Evolutionary conservation across 92 coral and sea anemone species (phyloP), one percentile per base, ranked within the genome.

Genomic region (Montipora capitata): DNA sequence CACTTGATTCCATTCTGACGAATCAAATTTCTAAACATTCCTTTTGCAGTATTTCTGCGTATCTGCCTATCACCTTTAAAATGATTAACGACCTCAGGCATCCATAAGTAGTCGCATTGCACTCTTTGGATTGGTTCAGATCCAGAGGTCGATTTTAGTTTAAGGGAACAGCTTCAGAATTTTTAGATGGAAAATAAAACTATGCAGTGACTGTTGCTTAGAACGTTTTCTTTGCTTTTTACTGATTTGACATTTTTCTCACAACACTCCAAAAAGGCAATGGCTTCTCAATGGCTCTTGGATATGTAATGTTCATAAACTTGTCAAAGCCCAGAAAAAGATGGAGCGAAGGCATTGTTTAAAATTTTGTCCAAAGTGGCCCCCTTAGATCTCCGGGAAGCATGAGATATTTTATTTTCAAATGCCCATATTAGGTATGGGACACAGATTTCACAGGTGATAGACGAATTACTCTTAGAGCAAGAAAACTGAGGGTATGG

Each of bases 41-140:
- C 42, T 20, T 27, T 20, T 5, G 72, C 74, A 38, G 63, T 74
- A 16, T 63, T 73, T n/a, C 75, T 74, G 10, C 84, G 84, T 3
- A 79, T 79, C 49, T 79, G 74, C 6, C 14, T 17, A 4, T 39
- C 74, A n/a, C 27, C 18, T 20, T 79, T 40, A 40, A 79, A 79
- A 63, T 79, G 49, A 10, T 79, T 63, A 8, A 62, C 56, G 74
- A 79, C 74, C 84, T 63, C 84, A 63, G 84, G 84, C 63, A 63
- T 17, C 74, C 84, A 79, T 10, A 79, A 2, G 13, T 20, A 79
- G 58, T 79, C 74, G 61, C 84, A 79, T 40, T n/a, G 48, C 12
- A 79, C 84, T 41, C 40, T 63, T 68, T 79, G 43, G 42, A 4
- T 27, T 17, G 43, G 43, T 11, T 35, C 2, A 4, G n/a, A 11